Percentiles rank a stretch among this genome's conserved stretches.
Evolutionary conservation across 2,797 vertebrate species (phyloP).

Genomic region (Allobates femoralis): DNA sequence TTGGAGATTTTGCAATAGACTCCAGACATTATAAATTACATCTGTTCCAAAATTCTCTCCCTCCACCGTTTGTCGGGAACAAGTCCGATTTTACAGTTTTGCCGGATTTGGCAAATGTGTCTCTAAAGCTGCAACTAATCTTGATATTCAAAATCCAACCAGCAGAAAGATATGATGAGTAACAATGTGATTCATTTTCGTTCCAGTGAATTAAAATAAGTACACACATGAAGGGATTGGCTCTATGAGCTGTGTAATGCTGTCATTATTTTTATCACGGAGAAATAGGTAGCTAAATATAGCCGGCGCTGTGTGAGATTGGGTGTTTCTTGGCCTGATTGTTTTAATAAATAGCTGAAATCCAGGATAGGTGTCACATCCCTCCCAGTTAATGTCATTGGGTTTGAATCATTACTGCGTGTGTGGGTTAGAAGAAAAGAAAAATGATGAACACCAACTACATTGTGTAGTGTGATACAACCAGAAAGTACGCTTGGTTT

Average conservation of each 20-base stretch:
- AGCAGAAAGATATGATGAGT: conserved; percentile 10
- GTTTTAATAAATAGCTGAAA: conserved; percentile 33
- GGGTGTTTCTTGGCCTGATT: conserved; percentile 53
- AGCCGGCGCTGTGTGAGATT: background rate
- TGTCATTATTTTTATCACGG: conserved; percentile 54
- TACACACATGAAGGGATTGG: conserved; percentile 39
- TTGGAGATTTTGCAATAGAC: too few species aligned
- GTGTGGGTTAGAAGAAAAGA: background rate
- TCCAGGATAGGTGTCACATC: conserved; percentile 19
- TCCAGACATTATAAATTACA: background rate
- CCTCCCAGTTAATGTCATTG: background rate
- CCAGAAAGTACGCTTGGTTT: background rate
- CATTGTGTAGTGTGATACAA: background rate
- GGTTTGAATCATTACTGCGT: background rate
- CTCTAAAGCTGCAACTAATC: background rate
- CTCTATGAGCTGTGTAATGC: conserved; percentile 44
- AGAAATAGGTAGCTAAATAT: conserved; percentile 49
- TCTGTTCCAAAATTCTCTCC: background rate
- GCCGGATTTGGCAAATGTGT: background rate
- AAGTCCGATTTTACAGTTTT: background rate
- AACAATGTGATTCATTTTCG: conserved; percentile 28
- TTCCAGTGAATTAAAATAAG: conserved; percentile 32
- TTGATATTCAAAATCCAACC: conserved; percentile 18
- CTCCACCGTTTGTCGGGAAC: background rate
- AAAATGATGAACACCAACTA: background rate